Percentiles rank a stretch among this genome's conserved stretches.
These are phyloP conservation scores for Andricus grossulariae DNA, from an alignment of 1,140 invertebrate species.

Conservation along the genomic window DNA sequence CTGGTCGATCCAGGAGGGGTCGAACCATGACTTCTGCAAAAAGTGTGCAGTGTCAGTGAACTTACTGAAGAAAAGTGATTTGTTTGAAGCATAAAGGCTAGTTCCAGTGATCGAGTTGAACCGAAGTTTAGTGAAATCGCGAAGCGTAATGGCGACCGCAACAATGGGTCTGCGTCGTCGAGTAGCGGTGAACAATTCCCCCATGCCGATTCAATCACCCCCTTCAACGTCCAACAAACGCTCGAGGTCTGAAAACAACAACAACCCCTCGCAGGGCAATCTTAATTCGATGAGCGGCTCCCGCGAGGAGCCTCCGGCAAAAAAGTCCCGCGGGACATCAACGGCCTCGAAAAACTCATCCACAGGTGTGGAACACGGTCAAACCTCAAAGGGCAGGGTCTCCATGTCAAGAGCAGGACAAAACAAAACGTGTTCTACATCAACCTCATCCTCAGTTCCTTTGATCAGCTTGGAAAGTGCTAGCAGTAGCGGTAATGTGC, in stretches of 20 bases:
- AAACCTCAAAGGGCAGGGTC: constrained; percentile 47
- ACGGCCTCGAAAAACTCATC: constrained; percentile 44
- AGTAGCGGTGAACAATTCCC: constrained; percentile 67
- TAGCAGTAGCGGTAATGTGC: constrained; percentile 43
- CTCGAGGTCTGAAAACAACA: constrained; percentile 73
- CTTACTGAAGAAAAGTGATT: constrained; percentile 26
- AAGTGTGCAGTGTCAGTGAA: neutral
- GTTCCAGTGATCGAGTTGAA: constrained; percentile 37
- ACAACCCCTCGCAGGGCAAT: constrained; percentile 73
- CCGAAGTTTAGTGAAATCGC: constrained; percentile 33
- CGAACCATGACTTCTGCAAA: neutral
- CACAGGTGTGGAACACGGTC: constrained; percentile 28
- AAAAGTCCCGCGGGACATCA: constrained; percentile 67
- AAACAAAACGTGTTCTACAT: constrained; percentile 41
- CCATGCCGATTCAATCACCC: constrained; percentile 39
- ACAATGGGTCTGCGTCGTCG: constrained; percentile 74
- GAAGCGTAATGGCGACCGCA: constrained; percentile 66
- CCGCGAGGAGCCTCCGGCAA: constrained; percentile 66
- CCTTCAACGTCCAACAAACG: constrained; percentile 67
- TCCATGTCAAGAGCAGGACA: constrained; percentile 46
- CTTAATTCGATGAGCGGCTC: constrained; percentile 65
- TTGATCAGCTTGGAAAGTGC: constrained; percentile 35
- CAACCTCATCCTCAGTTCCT: constrained; percentile 35
- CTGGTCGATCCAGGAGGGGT: too few relatives aligned
- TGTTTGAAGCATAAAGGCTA: neutral